A percentile compares a stretch with the other conserved stretches of the same genome.
Conservation (phyloP, 2,113 vertebrate genomes). For the Sorex fumeus region DNA sequence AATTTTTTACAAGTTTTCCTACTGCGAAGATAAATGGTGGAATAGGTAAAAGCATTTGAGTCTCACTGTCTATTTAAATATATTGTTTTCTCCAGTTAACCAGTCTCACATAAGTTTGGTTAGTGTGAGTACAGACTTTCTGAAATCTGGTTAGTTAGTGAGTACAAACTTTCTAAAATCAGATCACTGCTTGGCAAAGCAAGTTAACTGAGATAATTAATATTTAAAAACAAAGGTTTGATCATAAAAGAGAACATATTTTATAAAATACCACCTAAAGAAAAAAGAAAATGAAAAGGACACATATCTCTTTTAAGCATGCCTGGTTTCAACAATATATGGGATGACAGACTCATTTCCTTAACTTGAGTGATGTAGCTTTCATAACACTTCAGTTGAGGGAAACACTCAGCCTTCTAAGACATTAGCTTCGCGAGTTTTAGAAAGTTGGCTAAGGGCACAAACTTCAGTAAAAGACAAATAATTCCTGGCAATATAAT, state of each 20-base stretch:
- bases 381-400: neutral
- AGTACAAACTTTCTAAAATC: neutral
- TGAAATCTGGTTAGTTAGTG: neutral
- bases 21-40: neutral
- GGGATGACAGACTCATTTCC: neutral
- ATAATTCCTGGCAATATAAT: neutral
- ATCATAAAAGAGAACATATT: neutral
- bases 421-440: neutral
- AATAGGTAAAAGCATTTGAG: neutral
- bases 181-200: neutral
- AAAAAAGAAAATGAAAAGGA: neutral
- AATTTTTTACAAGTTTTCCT: neutral
- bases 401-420: constrained; percentile 43
- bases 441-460: neutral
- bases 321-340: constrained; percentile 8
- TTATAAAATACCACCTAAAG: neutral
- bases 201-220: neutral
- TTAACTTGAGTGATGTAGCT: neutral
- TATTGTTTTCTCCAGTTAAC: neutral
- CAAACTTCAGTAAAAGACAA: neutral
- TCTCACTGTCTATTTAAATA: neutral
- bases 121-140: neutral
- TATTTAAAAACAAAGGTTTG: neutral
- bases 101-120: neutral
- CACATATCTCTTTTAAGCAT: neutral